Base-by-base conservation (phyloP, 2,113 vertebrate genomes). In the Neolamprologus modestus region DNA sequence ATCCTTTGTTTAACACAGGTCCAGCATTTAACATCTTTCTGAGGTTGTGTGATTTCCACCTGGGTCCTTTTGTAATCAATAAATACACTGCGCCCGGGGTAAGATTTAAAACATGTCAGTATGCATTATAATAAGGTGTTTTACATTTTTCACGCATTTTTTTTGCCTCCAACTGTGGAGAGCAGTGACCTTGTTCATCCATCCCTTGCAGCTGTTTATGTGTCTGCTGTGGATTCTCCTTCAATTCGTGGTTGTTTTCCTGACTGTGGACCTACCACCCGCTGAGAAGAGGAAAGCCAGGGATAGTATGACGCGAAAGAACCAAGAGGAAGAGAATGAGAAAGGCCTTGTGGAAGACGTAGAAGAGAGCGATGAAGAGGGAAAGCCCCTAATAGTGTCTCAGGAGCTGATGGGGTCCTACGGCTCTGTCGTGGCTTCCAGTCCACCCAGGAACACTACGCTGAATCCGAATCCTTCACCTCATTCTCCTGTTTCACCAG, bases 1-100 rank as follows among this genome's bases (percentile, higher is more conserved):
- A 10, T 6, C 7, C 26, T 88, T 19, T 84, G 4, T 83, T 73
- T 54, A 16, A 79, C 63, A 63, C 88, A 98, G 97, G 97, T 84
- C 97, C 97, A 53, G 97, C 95, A 5, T 97, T 97, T 86, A 98
- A 98, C 90, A 93, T 98, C 81, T 97, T 98, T 91, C 92, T 98
- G 76, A 94, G 97, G 76, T 93, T 97, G 17, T 97, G 96, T 92
- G 92, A 97, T 91, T 97, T 98, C 91, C 84, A 88, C 1, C 0
- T 98, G 42, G 97, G 97, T 10, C 97, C 97, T 4, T 97, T 98
- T 59, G 82, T 93, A 79, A 96, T 97, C 71, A 96, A 97, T 87
- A 97, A 97, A 90, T 97, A 95, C 68, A 97, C 97, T 1, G 95
- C 97, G 2, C 97, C 97, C 1, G 97, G 97, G 94, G 97, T 98